A percentile compares a stretch with the other conserved stretches of the same genome.
Evolutionary conservation across 37 sponge, comb jelly and placozoan species (phyloP).

Genomic region (Diacarnus erythraeanus): DNA sequence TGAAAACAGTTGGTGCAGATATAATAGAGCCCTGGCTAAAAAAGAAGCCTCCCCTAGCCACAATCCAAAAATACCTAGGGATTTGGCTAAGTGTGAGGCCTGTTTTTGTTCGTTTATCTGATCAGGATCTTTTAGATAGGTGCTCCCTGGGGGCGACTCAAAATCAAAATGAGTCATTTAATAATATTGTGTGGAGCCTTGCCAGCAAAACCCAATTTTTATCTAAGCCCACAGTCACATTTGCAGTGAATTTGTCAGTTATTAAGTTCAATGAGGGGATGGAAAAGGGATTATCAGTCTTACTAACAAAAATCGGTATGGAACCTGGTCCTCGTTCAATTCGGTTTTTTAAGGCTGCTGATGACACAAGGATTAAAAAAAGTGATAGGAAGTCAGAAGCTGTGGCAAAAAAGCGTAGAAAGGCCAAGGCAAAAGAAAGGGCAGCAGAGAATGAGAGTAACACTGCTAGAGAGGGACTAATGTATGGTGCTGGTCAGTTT

Average conservation of each 20-base stretch:
- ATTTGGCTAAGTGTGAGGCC: neutral
- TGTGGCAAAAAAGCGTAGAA: neutral
- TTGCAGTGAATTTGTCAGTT: neutral
- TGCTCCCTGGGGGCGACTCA: slow-evolving; percentile 13
- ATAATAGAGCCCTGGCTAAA: neutral
- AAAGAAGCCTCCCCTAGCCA: neutral
- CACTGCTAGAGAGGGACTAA: too few species aligned
- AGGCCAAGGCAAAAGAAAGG: neutral
- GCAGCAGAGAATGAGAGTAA: neutral
- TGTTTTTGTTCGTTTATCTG: neutral
- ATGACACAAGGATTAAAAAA: neutral
- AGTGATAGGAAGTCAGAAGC: neutral
- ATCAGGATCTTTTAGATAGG: slow-evolving; percentile 2
- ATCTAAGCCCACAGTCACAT: neutral
- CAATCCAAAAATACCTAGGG: neutral
- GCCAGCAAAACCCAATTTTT: slow-evolving; percentile 10
- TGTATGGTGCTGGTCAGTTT: too few species aligned
- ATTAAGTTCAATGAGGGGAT: neutral
- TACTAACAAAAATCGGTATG: neutral
- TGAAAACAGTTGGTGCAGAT: slow-evolving; percentile 4
- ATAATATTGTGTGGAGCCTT: slow-evolving; percentile 5
- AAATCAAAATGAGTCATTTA: slow-evolving; percentile 9
- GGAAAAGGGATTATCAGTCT: neutral
- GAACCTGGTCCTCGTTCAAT: neutral
- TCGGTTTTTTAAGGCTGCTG: neutral